A percentile compares a stretch with the other conserved stretches of the same genome.
Evolutionary conservation across 2,888 invertebrate species (phyloP).

Genomic region (Gastrophysa polygoni): DNA sequence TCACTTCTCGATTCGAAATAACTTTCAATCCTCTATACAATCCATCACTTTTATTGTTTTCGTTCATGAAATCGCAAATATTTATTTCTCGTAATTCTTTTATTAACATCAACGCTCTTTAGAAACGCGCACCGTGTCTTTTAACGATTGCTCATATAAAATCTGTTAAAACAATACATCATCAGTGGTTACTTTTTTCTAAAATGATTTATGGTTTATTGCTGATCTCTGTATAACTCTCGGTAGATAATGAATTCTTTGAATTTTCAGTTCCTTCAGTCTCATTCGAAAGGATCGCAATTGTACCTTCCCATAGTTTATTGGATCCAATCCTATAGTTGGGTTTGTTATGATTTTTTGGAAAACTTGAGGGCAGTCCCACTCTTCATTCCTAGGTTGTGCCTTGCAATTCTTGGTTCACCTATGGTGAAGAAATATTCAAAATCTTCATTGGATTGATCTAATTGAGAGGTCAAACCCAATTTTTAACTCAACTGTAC

Average conservation of each 20-base stretch:
- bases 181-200: background rate
- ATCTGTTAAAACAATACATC: slow-evolving; percentile 1
- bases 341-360: no score
- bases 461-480: no score
- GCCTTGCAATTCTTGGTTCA: no score
- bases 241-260: background rate
- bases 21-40: slow-evolving; percentile 1
- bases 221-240: background rate
- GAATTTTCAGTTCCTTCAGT: background rate
- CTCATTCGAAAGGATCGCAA: no score
- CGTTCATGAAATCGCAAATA: slow-evolving; percentile 6
- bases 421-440: no score
- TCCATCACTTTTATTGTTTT: slow-evolving; percentile 10
- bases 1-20: background rate
- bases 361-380: no score
- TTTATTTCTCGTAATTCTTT: background rate
- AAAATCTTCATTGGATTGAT: no score
- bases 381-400: no score
- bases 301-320: no score
- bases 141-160: background rate
- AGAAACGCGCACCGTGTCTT: background rate
- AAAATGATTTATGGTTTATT: background rate
- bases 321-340: no score
- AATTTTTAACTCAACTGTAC: no score
- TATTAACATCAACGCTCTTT: slow-evolving; percentile 7